A percentile compares a stretch with the other conserved stretches of the same genome.
Evolutionary conservation across 2,888 invertebrate species (phyloP).

Genomic region (Erebia palarica): DNA sequence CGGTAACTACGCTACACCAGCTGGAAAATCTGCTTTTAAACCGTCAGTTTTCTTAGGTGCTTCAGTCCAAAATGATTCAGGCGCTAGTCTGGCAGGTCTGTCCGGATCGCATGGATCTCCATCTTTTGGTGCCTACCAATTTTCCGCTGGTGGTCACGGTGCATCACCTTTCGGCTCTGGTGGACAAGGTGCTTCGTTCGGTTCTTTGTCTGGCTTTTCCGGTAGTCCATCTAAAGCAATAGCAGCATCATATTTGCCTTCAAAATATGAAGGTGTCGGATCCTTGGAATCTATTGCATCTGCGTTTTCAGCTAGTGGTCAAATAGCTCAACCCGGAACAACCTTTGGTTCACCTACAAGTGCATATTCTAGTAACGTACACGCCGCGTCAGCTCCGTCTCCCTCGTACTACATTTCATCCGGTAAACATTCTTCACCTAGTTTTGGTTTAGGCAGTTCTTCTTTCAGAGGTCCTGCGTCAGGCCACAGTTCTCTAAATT

Average conservation of each 20-base stretch:
- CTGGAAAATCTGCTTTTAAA: conserved; percentile 69
- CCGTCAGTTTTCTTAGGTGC: conserved; percentile 75
- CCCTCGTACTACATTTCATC: conserved; percentile 65
- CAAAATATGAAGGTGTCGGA: conserved; percentile 61
- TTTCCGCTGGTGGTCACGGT: conserved; percentile 55
- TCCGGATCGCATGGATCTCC: conserved; percentile 49
- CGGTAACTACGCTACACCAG: conserved; percentile 52
- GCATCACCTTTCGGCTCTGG: conserved; percentile 52
- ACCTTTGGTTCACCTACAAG: conserved; percentile 63
- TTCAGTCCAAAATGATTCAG: conserved; percentile 62
- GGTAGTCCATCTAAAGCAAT: conserved; percentile 61
- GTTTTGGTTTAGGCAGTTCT: conserved; percentile 63
- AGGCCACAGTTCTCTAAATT: conserved; percentile 59
- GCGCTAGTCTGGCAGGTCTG: conserved; percentile 57
- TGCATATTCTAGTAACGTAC: conserved; percentile 56
- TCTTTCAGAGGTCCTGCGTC: conserved; percentile 62
- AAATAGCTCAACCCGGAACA: conserved; percentile 59
- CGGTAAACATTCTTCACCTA: conserved; percentile 56
- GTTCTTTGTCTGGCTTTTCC: conserved; percentile 56
- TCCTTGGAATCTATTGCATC: conserved; percentile 57
- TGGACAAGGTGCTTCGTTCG: conserved; percentile 57
- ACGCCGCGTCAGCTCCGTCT: conserved; percentile 62
- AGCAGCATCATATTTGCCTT: conserved; percentile 58
- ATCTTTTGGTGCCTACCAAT: conserved; percentile 48
- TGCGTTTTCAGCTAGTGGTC: conserved; percentile 62